Evolutionary conservation across 2,797 vertebrate genomes (phyloP), one percentile per base, ranked within the genome.

Genomic region (Neoniphon sammara): DNA sequence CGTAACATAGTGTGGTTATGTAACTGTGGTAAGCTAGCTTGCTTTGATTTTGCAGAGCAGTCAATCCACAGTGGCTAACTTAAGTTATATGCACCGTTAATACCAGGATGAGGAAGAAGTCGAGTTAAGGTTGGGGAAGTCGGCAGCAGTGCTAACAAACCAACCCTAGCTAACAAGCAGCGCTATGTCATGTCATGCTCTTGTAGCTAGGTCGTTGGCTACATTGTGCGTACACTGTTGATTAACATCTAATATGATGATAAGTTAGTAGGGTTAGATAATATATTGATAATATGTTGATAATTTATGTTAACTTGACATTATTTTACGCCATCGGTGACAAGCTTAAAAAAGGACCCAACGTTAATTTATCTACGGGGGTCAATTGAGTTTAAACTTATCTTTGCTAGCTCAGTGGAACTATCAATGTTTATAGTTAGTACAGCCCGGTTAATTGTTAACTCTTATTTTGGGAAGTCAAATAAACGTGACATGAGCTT

Each of bases 161-260:
- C 86, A 89, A 66, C 70, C 34, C 3, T 66, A 1, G 83, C 83
- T 86, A 86, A 77, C 74, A 14, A 44, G 7, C 42, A 15, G 14
- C 42, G 42, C 12, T 44, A 44, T 44, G 42, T 14, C 36, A 39
- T 39, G 36, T 10, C 42, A 44, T 15, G 42, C 36, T 44, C 14
- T 1, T 44, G 14, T 44, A 44, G 8, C 39, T 6, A n/a, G 39
- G 23, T 18, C 7, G 5, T 1, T 49, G 7, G 12, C 1, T 27
- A 7, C 5, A 36, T 44, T 18, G 27, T 60, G 8, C 6, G 7
- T 8, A 5, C 7, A 7, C 9, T 5, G 21, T 56, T 5, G 21
- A 57, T 17, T 5, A 0, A 8, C 15, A 3, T 7, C 25, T 1
- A 44, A 11, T 57, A 1, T 36, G 18, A n/a, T 10, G 17, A 8